Base-by-base conservation (phyloP, 53 echinoderm and acorn worm genomes). In the Arbacia lixula region DNA sequence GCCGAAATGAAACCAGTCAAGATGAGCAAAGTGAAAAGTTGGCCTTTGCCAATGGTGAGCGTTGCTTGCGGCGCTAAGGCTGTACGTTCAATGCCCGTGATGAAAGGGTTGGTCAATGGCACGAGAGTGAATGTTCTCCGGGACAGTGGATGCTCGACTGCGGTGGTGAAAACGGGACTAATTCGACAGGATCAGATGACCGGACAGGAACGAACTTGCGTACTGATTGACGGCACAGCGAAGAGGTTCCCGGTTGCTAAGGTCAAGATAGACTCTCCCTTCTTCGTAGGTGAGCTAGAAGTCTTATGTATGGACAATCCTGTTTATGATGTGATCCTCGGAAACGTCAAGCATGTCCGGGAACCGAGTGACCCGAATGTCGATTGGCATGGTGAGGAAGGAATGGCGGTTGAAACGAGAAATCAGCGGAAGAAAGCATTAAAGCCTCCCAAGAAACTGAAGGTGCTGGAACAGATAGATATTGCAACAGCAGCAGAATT, bases 81-180 rank as follows among this genome's bases (percentile, higher is more conserved):
- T 14, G 81, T 81, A 25, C 27, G 32, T 12, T 27, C 41, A 40
- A 81, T 81, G 81, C 64, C 81, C 1, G 81, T 81, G 63, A 62
- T 21, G 62, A 63, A 31, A 62, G 81, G 81, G 16, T 26, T 81
- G 38, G 29, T 81, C 29, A 63, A 63, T 9, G 38, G 60, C 6
- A 40, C 60, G 30, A 24, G 12, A 35, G 86, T 89, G 12, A 36
- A 71, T 12, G 86, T 92, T 27, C 72, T 92, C 33, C 38, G 92
- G 9, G 92, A 92, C 66, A 92, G 92, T 64, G 89, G 92, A 35
- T 89, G 84, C 61, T 85, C 89, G 32, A 84, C 63, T 51, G 84
- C 86, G 35, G 82, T 87, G 8, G 83, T 89, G 53, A 81, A 77
- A 41, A 28, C 60, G 31, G 66, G 62, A 26, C 52, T 87, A 17